Conservation (phyloP, 2,797 vertebrate species). For the Sebastes alutus region DNA sequence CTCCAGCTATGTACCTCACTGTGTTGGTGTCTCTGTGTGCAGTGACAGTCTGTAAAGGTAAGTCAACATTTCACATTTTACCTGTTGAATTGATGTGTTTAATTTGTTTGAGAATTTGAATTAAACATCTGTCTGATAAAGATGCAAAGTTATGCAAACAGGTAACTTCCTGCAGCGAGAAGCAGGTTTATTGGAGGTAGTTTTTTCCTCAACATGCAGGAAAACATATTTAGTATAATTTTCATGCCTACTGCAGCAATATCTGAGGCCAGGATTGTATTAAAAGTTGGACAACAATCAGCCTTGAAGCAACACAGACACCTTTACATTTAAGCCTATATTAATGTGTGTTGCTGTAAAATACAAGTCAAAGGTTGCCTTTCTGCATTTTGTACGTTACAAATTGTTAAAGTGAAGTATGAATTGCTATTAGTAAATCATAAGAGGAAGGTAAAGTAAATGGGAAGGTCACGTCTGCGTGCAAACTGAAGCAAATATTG, state of each 20-base stretch:
- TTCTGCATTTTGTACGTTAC: background rate
- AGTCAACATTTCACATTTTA: constrained; percentile 33
- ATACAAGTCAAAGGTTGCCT: background rate
- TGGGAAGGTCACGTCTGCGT: constrained; percentile 1
- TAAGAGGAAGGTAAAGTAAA: background rate
- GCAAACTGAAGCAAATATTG: constrained; percentile 49
- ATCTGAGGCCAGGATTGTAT: background rate
- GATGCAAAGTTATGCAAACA: constrained; percentile 60
- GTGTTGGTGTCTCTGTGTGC: constrained; percentile 47
- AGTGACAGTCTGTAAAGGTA: constrained; percentile 29
- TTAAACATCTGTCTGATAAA: background rate
- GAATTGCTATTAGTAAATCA: background rate
- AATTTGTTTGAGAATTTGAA: background rate
- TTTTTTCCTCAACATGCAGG: background rate
- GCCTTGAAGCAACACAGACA: background rate
- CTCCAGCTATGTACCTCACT: constrained; percentile 49
- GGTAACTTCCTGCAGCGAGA: background rate
- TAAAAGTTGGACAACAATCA: background rate
- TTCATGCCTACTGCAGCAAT: background rate
- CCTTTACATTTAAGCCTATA: background rate
- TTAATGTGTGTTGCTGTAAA: background rate
- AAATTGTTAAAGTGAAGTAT: background rate
- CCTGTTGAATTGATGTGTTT: background rate
- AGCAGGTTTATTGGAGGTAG: background rate
- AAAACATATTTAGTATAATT: background rate